These are phyloP conservation scores for Microctenopoma lineatum DNA, from an alignment of 2,797 vertebrate species.

Conservation along the genomic window DNA sequence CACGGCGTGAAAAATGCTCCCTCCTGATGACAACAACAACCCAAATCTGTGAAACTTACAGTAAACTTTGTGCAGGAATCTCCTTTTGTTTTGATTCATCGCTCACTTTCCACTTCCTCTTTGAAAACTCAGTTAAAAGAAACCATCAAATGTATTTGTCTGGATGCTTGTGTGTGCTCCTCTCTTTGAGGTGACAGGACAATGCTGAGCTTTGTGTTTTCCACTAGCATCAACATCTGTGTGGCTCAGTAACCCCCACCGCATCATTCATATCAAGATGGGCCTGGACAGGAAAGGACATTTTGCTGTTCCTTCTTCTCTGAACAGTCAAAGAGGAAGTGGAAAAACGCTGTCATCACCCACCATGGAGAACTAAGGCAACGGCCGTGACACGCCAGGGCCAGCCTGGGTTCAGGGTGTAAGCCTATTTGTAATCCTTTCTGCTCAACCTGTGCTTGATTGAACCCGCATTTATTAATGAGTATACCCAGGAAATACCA, in stretches of 20 bases:
- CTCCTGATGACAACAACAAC: too few species aligned
- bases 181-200: conserved; percentile 15
- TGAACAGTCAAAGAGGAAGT: conserved; percentile 21
- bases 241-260: conserved; percentile 56
- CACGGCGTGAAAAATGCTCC: conserved; percentile 10
- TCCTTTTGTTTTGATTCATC: background rate
- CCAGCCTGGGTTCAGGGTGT: conserved; percentile 24
- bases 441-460: conserved; percentile 56
- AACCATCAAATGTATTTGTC: background rate
- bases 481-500: conserved; percentile 16
- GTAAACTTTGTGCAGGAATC: too few species aligned
- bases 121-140: too few species aligned
- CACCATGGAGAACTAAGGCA: conserved; percentile 2
- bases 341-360: conserved; percentile 26
- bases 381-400: conserved; percentile 16
- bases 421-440: conserved; percentile 55
- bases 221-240: conserved; percentile 37
- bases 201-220: conserved; percentile 37
- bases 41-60: too few species aligned
- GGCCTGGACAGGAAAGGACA: conserved; percentile 19
- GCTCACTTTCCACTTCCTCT: conserved; percentile 16
- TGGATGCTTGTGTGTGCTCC: background rate
- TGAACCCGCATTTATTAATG: conserved; percentile 53
- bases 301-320: conserved; percentile 12
- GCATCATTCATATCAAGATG: conserved; percentile 41